Evolutionary conservation across 2,113 vertebrate species (phyloP), one percentile per base, ranked within the genome.

Genomic region (Tylochromis polylepis): DNA sequence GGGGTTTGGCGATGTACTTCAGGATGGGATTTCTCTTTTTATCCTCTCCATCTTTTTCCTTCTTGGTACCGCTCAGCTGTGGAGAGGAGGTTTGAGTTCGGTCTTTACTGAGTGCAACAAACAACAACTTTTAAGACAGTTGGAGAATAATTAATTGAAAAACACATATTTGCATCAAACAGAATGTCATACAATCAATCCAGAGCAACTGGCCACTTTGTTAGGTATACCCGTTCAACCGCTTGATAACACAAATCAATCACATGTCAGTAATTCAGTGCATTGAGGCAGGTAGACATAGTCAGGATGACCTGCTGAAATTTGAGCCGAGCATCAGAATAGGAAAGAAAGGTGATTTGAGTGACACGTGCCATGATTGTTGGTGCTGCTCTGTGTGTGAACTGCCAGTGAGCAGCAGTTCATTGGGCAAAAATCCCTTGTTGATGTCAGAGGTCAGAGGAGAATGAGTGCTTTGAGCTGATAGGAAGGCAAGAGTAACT

Each of bases 1-100:
- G 96, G 43, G 98, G 98, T 89, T 99, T 99, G 83, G 96, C 97
- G 3, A 99, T 99, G 94, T 99, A 99, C 88, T 98, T 99, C 85
- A 99, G 96, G 93, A 99, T 97, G 31, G 98, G 98, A 85, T 99
- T 99, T 31, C 97, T 95, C 86, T 96, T 98, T 95, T 96, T 97
- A 85, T 99, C 98, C 34, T 99, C 98, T 78, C 97, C 92, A 57
- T 97, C 96, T 72, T 95, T 96, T 3, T 99, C 98, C 89, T 97
- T 98, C 94, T 97, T 99, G 5, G 93, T 85, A 10, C 96, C 95
- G 88, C 96, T 97, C 92, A 96, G 97, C 97, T 98, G 96, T 2
- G 29, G 58, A 11, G 15, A 84, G n/a, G 36, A 18, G 29, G 43
- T 12, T 6, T 18, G 43, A 49, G 70, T 51, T 20, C 27, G 51